Evolutionary conservation across 2,888 invertebrate genomes (phyloP).

Genomic region (Pammene aurita): DNA sequence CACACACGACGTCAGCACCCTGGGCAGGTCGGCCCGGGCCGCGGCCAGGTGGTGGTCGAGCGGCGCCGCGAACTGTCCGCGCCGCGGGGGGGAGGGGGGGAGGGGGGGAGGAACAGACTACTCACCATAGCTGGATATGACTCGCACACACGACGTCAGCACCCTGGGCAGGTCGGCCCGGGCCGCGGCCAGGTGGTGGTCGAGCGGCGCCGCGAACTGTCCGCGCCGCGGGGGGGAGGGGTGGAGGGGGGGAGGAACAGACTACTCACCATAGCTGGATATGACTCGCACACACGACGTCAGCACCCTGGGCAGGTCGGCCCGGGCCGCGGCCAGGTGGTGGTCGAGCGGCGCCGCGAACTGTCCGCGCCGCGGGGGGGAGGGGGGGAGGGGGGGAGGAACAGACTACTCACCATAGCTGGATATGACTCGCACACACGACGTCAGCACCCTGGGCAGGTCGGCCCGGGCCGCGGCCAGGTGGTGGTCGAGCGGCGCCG

Average conservation of each 20-base stretch:
- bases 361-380: conserved; percentile 80
- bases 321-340: conserved; percentile 92
- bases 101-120: conserved; percentile 52
- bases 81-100: conserved; percentile 57
- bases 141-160: conserved; percentile 94
- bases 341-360: conserved; percentile 96
- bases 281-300: conserved; percentile 96
- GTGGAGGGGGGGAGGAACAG: conserved; percentile 52
- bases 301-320: conserved; percentile 94
- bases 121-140: conserved; percentile 93
- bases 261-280: conserved; percentile 88
- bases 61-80: conserved; percentile 93
- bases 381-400: conserved; percentile 55
- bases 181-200: conserved; percentile 93
- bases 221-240: conserved; percentile 74
- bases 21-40: conserved; percentile 92
- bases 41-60: conserved; percentile 94
- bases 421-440: conserved; percentile 96
- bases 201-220: conserved; percentile 94
- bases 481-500: conserved; percentile 95
- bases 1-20: conserved; percentile 95
- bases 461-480: conserved; percentile 93
- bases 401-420: conserved; percentile 85
- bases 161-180: conserved; percentile 94
- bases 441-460: conserved; percentile 93